Percentiles rank a stretch among this genome's conserved stretches.
These are phyloP conservation scores for Petromus typicus DNA, from an alignment of 2,113 vertebrate genomes.

Conservation along the genomic window DNA sequence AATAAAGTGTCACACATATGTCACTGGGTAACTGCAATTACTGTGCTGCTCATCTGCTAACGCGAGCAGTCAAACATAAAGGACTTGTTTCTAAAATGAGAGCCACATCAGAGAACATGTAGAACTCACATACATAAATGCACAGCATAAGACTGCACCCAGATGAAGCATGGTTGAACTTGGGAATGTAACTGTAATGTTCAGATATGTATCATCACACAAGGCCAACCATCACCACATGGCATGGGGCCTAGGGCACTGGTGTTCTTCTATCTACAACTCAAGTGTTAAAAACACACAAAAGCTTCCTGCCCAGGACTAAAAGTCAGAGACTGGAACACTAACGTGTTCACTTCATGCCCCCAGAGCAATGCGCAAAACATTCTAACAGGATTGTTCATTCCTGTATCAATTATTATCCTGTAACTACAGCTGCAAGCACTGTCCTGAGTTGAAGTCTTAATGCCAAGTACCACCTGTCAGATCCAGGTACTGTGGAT, in stretches of 20 bases:
- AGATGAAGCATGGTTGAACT: slow-evolving; percentile 44
- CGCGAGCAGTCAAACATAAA: slow-evolving; percentile 67
- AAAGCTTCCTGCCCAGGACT: neutral
- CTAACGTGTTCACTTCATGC: neutral
- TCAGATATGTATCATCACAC: neutral
- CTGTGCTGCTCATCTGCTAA: slow-evolving; percentile 34
- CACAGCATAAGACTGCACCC: slow-evolving; percentile 40
- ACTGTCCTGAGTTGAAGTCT: neutral
- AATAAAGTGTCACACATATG: slow-evolving; percentile 64
- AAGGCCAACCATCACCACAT: neutral
- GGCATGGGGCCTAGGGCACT: too few relatives aligned
- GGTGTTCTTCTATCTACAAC: neutral
- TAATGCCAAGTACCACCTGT: neutral
- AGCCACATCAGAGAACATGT: slow-evolving; percentile 35
- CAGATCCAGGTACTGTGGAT: neutral
- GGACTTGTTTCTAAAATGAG: slow-evolving; percentile 60
- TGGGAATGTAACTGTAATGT: neutral
- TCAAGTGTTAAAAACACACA: neutral
- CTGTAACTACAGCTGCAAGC: neutral
- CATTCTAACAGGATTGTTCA: neutral
- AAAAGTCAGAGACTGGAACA: neutral
- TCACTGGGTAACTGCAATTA: slow-evolving; percentile 59
- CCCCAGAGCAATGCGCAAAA: neutral
- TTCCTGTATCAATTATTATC: neutral
- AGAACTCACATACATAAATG: slow-evolving; percentile 33